Percentiles rank a stretch among this genome's conserved stretches.
Evolutionary conservation across 2,797 vertebrate species (phyloP).

Genomic region (Leucoraja ocellata): DNA sequence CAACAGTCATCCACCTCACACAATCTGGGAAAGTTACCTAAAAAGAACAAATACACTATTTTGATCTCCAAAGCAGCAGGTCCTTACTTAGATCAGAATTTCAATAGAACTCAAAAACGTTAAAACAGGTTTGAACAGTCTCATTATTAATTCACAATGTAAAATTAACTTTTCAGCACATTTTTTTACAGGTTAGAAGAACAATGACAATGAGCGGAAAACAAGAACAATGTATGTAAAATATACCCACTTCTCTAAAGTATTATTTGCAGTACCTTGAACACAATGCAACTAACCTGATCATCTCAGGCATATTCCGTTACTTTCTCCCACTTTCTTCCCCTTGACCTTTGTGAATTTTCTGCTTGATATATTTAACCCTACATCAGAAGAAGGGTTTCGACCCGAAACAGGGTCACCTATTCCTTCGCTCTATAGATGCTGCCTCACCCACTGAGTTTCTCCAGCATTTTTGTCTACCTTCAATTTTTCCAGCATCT

Average conservation of each 20-base stretch:
- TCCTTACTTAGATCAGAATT: not conserved
- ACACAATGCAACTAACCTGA: not conserved
- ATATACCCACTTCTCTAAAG: not conserved
- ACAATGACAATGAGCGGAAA: not conserved
- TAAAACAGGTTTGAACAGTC: not conserved
- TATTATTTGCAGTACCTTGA: not conserved
- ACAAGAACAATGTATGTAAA: not conserved
- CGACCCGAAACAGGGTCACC: too few species aligned
- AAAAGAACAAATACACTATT: slow-evolving; percentile 40
- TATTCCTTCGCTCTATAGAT: too few species aligned
- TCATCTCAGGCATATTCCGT: not conserved
- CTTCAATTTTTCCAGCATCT: too few species aligned
- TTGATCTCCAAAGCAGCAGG: not conserved
- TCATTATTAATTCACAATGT: not conserved
- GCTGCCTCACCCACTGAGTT: too few species aligned
- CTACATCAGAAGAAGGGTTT: too few species aligned
- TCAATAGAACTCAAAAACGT: not conserved
- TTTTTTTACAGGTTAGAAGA: not conserved
- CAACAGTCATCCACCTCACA: slow-evolving; percentile 90
- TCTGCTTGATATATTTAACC: not conserved
- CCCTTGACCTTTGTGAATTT: not conserved
- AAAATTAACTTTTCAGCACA: not conserved
- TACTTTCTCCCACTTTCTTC: not conserved
- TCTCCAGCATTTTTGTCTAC: too few species aligned
- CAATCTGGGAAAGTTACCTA: slow-evolving; percentile 95